Percentiles rank a stretch among this genome's conserved stretches.
These are phyloP conservation scores for Python bivittatus DNA, from an alignment of 2,113 vertebrate genomes.

Conservation along the genomic window DNA sequence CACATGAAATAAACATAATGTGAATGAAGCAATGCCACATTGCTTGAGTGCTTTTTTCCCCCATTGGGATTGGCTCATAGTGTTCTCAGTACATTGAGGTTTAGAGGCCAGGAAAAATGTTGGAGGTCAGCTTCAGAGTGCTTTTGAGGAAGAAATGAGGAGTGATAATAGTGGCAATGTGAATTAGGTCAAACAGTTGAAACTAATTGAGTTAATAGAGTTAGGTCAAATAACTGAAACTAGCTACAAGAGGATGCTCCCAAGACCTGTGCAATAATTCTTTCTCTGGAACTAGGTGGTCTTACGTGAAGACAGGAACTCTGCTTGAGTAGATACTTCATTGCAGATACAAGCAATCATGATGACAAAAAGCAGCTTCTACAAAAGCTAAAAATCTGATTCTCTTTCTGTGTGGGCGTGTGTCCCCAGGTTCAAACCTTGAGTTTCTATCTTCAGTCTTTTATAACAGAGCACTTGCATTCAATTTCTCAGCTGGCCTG, in stretches of 20 bases:
- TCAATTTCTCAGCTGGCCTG: not conserved
- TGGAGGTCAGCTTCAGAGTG: not conserved
- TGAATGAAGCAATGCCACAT: not conserved
- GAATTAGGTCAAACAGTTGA: not conserved
- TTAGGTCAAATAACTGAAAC: not conserved
- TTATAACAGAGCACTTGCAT: not conserved
- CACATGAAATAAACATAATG: not conserved
- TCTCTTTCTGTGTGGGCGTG: not conserved
- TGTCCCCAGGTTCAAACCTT: not conserved
- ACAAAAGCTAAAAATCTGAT: not conserved
- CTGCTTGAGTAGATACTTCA: not conserved
- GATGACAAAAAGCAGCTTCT: not conserved
- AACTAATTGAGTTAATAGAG: not conserved
- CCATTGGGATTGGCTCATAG: not conserved
- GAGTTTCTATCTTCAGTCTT: not conserved
- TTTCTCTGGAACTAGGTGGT: not conserved
- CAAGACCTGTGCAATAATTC: not conserved
- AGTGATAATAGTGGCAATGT: not conserved
- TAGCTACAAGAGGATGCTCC: not conserved
- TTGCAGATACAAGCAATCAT: not conserved
- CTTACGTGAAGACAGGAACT: not conserved
- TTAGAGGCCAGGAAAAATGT: not conserved
- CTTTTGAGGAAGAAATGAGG: not conserved
- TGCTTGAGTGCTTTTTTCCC: not conserved
- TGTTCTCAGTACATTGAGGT: not conserved